Percentiles rank a stretch among this genome's conserved stretches.
Evolutionary conservation across 2,113 vertebrate species (phyloP).

Genomic region (Phaethornis superciliosus): DNA sequence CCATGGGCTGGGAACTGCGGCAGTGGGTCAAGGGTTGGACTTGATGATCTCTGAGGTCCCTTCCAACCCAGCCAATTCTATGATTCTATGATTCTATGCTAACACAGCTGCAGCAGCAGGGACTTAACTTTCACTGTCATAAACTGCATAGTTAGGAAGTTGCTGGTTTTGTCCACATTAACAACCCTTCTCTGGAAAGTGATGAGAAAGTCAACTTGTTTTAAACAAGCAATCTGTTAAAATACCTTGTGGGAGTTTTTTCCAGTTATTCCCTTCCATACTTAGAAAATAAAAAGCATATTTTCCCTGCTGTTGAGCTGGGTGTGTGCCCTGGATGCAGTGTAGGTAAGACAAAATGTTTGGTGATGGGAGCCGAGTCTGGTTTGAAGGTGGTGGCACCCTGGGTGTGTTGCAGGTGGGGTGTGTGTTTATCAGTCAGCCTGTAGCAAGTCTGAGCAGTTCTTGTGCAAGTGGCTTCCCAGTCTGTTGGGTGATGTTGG

Average conservation of each 20-base stretch:
- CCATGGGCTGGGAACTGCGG: no score
- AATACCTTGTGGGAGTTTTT: neutral
- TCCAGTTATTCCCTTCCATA: fast-evolving
- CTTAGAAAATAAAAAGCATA: no score
- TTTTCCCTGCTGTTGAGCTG: neutral
- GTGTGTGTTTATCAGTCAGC: neutral
- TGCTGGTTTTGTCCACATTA: neutral
- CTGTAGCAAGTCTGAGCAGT: neutral
- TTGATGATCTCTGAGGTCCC: no score
- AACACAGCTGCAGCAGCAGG: neutral
- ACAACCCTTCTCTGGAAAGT: neutral
- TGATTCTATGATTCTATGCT: no score
- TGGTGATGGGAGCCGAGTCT: fast-evolving
- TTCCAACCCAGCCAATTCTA: no score
- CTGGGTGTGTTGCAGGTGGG: neutral
- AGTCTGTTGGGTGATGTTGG: fast-evolving
- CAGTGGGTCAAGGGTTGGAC: no score
- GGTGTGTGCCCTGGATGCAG: fast-evolving
- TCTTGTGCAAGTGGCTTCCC: neutral
- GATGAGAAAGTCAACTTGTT: neutral
- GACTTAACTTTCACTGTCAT: fast-evolving
- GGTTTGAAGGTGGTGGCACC: fast-evolving
- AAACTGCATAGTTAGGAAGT: fast-evolving
- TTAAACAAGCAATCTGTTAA: neutral
- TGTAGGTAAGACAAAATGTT: fast-evolving